phyloP scores from a whole-genome alignment of 2,888 invertebrate genomes.

The Archips crataeganus region DNA sequence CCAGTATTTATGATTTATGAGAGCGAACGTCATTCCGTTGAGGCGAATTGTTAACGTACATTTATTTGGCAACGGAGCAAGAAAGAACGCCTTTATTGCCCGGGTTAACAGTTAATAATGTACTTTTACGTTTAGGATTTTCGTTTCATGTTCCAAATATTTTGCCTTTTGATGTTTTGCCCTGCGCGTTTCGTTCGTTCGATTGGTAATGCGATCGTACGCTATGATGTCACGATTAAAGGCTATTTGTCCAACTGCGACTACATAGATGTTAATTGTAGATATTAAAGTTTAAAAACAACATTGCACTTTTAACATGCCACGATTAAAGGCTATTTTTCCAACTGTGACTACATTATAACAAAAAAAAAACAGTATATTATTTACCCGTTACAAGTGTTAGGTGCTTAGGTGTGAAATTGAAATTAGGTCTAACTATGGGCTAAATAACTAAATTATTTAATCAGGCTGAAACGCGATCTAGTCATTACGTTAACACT shows the following conservation, averaged over 20 bases:
- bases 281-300: too few relatives aligned
- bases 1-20: constrained; percentile 65
- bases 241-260: background rate
- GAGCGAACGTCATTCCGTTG: constrained; percentile 55
- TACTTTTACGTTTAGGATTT: constrained; percentile 45
- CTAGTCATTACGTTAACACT: constrained; percentile 2
- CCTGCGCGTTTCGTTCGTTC: constrained; percentile 11
- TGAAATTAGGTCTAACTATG: background rate
- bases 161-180: constrained; percentile 35
- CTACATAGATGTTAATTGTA: too few relatives aligned
- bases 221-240: background rate
- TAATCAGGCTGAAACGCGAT: constrained; percentile 4
- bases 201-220: constrained; percentile 12
- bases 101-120: constrained; percentile 49
- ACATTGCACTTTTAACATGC: too few relatives aligned
- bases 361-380: background rate
- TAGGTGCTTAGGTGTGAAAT: background rate
- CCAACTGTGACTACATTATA: too few relatives aligned
- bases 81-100: constrained; percentile 44
- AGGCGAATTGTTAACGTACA: constrained; percentile 50
- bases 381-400: background rate
- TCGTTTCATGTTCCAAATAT: constrained; percentile 40
- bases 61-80: constrained; percentile 51
- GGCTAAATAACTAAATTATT: background rate
- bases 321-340: too few relatives aligned